Conservation (phyloP, 2,888 invertebrate species). For the Athalia circularis region DNA sequence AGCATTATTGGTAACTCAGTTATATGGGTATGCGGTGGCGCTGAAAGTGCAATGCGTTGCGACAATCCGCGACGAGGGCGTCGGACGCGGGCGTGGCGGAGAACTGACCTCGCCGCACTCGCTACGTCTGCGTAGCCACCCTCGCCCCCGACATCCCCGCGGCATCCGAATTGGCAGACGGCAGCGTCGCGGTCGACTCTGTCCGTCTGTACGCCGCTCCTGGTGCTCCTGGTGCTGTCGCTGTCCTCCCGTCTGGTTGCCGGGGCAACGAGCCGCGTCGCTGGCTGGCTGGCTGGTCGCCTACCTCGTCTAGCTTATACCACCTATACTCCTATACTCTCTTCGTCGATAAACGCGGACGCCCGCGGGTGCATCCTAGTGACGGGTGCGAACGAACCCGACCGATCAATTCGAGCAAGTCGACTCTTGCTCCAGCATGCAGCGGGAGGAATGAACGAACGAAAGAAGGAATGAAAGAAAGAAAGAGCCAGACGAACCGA, state of each 20-base stretch:
- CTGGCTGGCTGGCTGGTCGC: background rate
- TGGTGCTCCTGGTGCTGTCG: conserved; percentile 25
- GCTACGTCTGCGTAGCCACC: conserved; percentile 43
- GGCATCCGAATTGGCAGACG: conserved; percentile 62
- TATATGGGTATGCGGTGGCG: conserved; percentile 54
- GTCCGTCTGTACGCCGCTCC: conserved; percentile 51
- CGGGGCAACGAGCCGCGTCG: conserved; percentile 64
- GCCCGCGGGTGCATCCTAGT: conserved; percentile 43
- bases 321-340: too few relatives aligned
- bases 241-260: conserved; percentile 66
- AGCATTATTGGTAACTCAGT: conserved; percentile 61
- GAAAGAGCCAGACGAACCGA: too few relatives aligned
- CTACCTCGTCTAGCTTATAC: too few relatives aligned
- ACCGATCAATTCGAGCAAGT: conserved; percentile 44
- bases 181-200: conserved; percentile 57
- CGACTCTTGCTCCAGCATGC: conserved; percentile 9
- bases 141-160: conserved; percentile 51
- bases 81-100: conserved; percentile 66
- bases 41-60: conserved; percentile 64
- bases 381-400: conserved; percentile 45
- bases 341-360: conserved; percentile 17
- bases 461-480: too few relatives aligned
- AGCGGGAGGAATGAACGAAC: too few relatives aligned
- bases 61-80: conserved; percentile 55
- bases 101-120: conserved; percentile 67